Base-by-base conservation (phyloP, 2,113 vertebrate species). In the Anser cygnoides region DNA sequence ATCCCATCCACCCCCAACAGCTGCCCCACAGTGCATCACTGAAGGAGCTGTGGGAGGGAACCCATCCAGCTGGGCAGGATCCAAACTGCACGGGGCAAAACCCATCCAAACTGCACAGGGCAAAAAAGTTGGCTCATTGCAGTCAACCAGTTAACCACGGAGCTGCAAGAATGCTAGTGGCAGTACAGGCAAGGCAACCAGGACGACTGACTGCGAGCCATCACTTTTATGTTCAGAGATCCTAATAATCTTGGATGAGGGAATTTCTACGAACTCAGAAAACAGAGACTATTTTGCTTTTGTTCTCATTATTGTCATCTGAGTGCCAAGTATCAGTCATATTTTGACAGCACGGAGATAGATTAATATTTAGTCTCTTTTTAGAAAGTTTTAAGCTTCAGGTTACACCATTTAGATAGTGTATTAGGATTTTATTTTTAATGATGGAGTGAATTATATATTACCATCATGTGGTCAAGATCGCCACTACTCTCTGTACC, bases 11-110 rank as follows among this genome's bases (percentile, higher is more conserved):
- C 41, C 23, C 20, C 33, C 18, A 14, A 11, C 25, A 8, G 2
- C 11, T 16, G 59, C 55, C 31, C 70, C 7, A 5, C 5, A 55
- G 44, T 10, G 11, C 46, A 71, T 7, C 13, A 7, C 0, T 0
- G 26, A 26, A 50, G 8, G 33, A 41, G n/a, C 39, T 72, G 35
- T 22, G 50, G 35, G 44, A 79, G 57, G 46, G 61, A 62, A 84
- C 61, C 4, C 0, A 46, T 41, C 73, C 74, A 61, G 4, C 55
- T 43, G 71, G 37, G 39, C 39, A 39, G 39, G 39, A 39, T 39
- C 39, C 39, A 31, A 82, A 58, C 33, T 12, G 44, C 33, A 5
- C 5, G 6, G 39, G 52, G 19, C 22, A 70, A n/a, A 84, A 81
- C 39, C 10, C 39, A 39, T 39, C 39, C 39, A 31, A 82, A 58